Evolutionary conservation across 2,113 vertebrate genomes (phyloP).

Genomic region (Campylomormyrus numenius): DNA sequence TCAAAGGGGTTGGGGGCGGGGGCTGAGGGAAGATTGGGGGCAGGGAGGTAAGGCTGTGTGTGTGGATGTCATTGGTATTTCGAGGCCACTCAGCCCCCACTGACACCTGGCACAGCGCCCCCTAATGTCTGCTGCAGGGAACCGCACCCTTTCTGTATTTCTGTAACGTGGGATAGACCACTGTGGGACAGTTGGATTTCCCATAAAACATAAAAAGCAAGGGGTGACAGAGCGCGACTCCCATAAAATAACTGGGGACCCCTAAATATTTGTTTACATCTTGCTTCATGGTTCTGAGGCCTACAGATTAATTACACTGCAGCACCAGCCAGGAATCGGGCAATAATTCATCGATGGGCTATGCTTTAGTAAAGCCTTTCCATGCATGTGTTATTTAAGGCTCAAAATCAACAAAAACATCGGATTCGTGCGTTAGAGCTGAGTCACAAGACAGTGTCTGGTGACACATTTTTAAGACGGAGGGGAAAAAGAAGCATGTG

Average conservation of each 20-base stretch:
- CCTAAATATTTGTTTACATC: neutral
- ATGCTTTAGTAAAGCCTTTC: neutral
- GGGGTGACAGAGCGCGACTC: neutral
- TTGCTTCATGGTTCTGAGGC: neutral
- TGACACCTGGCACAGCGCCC: neutral
- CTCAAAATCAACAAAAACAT: neutral
- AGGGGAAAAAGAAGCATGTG: neutral
- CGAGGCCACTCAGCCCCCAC: neutral
- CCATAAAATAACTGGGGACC: neutral
- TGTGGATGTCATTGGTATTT: neutral
- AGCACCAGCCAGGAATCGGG: neutral
- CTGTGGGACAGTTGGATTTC: neutral
- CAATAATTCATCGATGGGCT: neutral
- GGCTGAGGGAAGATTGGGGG: neutral
- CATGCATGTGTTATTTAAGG: neutral
- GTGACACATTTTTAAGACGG: neutral
- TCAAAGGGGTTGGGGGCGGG: neutral
- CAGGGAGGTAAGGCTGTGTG: neutral
- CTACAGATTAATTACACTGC: neutral
- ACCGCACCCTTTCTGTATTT: neutral
- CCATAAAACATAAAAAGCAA: neutral
- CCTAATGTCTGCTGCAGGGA: neutral
- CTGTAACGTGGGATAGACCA: neutral
- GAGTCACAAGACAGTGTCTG: neutral
- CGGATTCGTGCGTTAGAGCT: neutral